Evolutionary conservation across 2,797 vertebrate genomes (phyloP).

Genomic region (Chelon labrosus): DNA sequence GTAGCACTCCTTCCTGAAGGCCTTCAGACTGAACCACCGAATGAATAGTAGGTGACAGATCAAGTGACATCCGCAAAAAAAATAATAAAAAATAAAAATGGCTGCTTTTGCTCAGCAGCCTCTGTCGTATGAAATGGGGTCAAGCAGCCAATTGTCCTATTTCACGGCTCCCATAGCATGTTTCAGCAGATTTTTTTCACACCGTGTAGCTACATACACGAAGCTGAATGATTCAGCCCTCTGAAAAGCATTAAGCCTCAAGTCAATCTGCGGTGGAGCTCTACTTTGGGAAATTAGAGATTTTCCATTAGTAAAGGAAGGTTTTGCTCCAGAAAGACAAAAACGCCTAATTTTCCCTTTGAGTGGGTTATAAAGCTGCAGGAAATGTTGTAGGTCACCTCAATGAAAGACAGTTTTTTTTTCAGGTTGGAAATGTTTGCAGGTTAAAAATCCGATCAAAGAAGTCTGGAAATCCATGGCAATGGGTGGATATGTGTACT

Average conservation of each 20-base stretch:
- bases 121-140: slow-evolving; percentile 56
- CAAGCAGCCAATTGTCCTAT: slow-evolving; percentile 60
- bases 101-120: slow-evolving; percentile 38
- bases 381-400: slow-evolving; percentile 35
- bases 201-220: slow-evolving; percentile 5
- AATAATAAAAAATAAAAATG: slow-evolving; percentile 38
- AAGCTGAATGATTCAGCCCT: slow-evolving; percentile 11
- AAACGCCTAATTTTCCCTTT: slow-evolving; percentile 40
- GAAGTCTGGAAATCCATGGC: slow-evolving; percentile 2
- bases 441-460: slow-evolving; percentile 14
- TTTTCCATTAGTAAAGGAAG: slow-evolving; percentile 43
- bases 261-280: slow-evolving; percentile 31
- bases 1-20: slow-evolving; percentile 18
- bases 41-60: slow-evolving; percentile 49
- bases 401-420: slow-evolving; percentile 23
- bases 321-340: slow-evolving; percentile 42
- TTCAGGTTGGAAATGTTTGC: slow-evolving; percentile 21
- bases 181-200: slow-evolving; percentile 14
- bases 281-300: slow-evolving; percentile 25
- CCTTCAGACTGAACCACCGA: slow-evolving; percentile 23
- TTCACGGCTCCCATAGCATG: slow-evolving; percentile 39
- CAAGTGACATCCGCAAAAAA: slow-evolving; percentile 61
- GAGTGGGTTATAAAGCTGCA: slow-evolving; percentile 25
- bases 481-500: no score
- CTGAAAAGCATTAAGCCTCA: slow-evolving; percentile 9